Conservation (phyloP, 2,797 vertebrate species). For the Lithobates pipiens region DNA sequence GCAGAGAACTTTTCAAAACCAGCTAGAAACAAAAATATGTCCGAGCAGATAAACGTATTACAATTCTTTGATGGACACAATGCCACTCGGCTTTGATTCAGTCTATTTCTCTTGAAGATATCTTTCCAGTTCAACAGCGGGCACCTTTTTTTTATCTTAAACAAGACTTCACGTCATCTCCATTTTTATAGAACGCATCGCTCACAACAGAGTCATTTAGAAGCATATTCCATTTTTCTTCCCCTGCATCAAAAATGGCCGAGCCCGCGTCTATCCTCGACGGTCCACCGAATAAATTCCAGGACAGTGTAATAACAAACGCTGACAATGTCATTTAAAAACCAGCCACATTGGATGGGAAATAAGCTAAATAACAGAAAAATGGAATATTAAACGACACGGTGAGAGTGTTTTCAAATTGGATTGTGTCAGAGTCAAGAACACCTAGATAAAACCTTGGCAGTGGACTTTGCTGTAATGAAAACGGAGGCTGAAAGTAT, state of each 20-base stretch:
- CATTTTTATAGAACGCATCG: constrained; percentile 25
- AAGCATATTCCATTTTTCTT: constrained; percentile 39
- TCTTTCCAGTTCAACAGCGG: not conserved
- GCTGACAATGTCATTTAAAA: constrained; percentile 33
- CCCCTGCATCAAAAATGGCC: not conserved
- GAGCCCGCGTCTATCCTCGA: not conserved
- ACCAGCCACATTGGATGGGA: constrained; percentile 19
- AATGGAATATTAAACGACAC: constrained; percentile 34
- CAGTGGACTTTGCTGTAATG: not conserved
- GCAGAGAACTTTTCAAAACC: too few species aligned
- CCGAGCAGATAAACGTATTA: not conserved
- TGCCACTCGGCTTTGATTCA: constrained; percentile 1
- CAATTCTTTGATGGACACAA: not conserved
- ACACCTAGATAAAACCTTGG: constrained; percentile 14
- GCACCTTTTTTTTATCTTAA: constrained; percentile 19
- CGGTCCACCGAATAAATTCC: constrained; percentile 29
- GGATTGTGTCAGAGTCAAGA: constrained; percentile 51
- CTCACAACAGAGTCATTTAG: constrained; percentile 21
- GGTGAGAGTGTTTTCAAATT: constrained; percentile 39
- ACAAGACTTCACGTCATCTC: constrained; percentile 14
- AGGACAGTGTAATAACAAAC: constrained; percentile 4
- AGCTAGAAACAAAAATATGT: too few species aligned
- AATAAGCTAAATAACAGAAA: constrained; percentile 37
- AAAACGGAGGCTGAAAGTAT: constrained; percentile 3
- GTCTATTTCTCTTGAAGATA: not conserved